Percentiles rank a stretch among this genome's conserved stretches.
phyloP scores from a whole-genome alignment of 2,888 invertebrate species.

The Dasypogon diadema region DNA sequence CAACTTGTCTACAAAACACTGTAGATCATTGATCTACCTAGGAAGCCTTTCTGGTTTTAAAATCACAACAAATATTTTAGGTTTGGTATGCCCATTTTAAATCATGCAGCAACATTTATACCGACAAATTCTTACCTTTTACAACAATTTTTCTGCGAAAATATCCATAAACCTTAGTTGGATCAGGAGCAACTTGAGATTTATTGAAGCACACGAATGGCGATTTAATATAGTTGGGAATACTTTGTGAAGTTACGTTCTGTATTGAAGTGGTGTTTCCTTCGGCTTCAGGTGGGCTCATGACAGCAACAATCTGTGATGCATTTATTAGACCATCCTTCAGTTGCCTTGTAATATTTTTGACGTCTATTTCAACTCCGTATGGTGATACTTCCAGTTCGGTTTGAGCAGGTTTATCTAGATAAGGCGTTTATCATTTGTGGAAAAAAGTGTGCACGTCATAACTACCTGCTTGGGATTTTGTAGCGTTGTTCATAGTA shows the following conservation, averaged over 20 bases:
- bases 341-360: conserved; percentile 43
- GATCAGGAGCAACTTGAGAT: conserved; percentile 74
- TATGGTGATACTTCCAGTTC: conserved; percentile 62
- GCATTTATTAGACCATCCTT: conserved; percentile 28
- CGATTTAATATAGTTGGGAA: conserved; percentile 59
- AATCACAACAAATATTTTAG: too few relatives aligned
- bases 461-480: conserved; percentile 26
- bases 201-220: conserved; percentile 73
- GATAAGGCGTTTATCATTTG: too few relatives aligned
- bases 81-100: too few relatives aligned
- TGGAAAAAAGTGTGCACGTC: too few relatives aligned
- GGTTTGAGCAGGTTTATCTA: background rate
- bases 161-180: conserved; percentile 79
- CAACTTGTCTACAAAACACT: too few relatives aligned
- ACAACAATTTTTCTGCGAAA: conserved; percentile 76
- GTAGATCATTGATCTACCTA: too few relatives aligned
- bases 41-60: too few relatives aligned
- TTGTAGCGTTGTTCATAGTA: background rate
- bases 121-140: conserved; percentile 73
- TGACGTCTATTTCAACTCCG: conserved; percentile 56
- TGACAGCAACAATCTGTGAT: conserved; percentile 31
- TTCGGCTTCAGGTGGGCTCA: conserved; percentile 38
- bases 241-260: background rate
- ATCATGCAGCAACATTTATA: too few relatives aligned
- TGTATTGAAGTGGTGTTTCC: conserved; percentile 23